Conservation (phyloP, 2,113 vertebrate species). For the Rattus norvegicus region DNA sequence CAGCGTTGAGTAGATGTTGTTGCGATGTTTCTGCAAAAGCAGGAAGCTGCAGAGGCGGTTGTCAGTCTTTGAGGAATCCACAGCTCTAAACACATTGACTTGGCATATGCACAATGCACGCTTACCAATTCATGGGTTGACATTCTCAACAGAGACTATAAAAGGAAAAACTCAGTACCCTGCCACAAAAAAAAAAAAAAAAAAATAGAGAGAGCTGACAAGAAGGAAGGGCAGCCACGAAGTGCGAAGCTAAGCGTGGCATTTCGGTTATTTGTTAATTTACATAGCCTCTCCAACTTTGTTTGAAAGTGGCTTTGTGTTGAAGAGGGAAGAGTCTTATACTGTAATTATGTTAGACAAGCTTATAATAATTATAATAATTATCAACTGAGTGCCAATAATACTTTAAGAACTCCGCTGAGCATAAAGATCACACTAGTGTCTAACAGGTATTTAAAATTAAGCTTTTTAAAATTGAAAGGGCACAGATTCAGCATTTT, state of each 20-base stretch:
- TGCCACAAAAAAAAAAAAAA: neutral
- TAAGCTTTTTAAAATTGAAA: constrained; percentile 74
- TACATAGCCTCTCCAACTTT: constrained; percentile 70
- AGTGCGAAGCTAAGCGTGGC: neutral
- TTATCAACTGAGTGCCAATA: constrained; percentile 77
- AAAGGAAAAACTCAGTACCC: neutral
- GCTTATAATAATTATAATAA: constrained; percentile 79
- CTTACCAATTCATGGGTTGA: neutral
- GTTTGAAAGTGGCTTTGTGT: constrained; percentile 73
- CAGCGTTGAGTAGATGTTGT: neutral
- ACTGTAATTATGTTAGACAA: constrained; percentile 78
- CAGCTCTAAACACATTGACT: neutral
- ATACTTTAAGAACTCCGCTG: constrained; percentile 76
- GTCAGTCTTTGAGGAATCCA: neutral
- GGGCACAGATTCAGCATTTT: constrained; percentile 56
- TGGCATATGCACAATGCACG: neutral
- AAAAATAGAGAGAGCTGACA: neutral
- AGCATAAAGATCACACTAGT: constrained; percentile 72
- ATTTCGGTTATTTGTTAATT: constrained; percentile 77
- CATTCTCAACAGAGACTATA: constrained; percentile 27
- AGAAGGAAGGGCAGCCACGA: neutral
- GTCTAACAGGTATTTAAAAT: constrained; percentile 77
- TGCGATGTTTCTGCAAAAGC: neutral
- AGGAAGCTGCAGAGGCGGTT: neutral
- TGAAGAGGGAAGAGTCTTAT: constrained; percentile 72